Evolutionary conservation across 2,113 vertebrate genomes (phyloP).

Genomic region (Emydocephalus ijimae): DNA sequence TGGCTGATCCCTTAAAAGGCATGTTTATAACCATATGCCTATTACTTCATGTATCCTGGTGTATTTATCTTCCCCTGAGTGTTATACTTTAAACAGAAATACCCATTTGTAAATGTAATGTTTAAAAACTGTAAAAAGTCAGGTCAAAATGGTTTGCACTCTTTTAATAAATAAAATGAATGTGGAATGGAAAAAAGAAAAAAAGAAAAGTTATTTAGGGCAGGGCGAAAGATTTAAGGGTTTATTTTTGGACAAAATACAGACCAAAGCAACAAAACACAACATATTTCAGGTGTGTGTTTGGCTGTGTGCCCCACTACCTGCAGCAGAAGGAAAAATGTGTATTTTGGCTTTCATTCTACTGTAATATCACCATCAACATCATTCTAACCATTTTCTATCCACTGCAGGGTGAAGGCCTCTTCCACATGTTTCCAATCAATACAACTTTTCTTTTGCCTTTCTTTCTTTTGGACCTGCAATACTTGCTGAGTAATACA

Average conservation of each 20-base stretch:
- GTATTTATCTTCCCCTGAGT: conserved; percentile 14
- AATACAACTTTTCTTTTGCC: too few relatives aligned
- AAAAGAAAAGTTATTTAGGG: background rate
- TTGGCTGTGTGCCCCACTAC: background rate
- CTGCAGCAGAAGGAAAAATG: background rate
- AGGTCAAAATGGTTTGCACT: conserved; percentile 69
- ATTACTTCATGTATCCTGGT: conserved; percentile 9
- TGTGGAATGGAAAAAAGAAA: conserved; percentile 42
- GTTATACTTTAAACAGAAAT: conserved; percentile 33
- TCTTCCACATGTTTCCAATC: too few relatives aligned
- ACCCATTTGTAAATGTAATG: conserved; percentile 19
- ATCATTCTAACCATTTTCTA: too few relatives aligned
- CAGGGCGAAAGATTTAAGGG: background rate
- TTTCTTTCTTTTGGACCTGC: too few relatives aligned
- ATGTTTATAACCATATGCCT: conserved; percentile 40
- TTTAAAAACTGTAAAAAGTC: conserved; percentile 55
- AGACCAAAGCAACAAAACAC: background rate
- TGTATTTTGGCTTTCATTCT: background rate
- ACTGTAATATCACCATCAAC: background rate
- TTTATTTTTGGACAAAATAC: background rate
- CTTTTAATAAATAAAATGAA: conserved; percentile 78
- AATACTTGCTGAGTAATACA: too few relatives aligned
- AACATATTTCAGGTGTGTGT: background rate
- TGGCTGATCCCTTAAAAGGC: conserved; percentile 50
- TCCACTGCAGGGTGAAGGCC: too few relatives aligned